Evolutionary conservation across 2,888 invertebrate genomes (phyloP), one percentile per base, ranked within the genome.

Genomic region (Thumatha senex): DNA sequence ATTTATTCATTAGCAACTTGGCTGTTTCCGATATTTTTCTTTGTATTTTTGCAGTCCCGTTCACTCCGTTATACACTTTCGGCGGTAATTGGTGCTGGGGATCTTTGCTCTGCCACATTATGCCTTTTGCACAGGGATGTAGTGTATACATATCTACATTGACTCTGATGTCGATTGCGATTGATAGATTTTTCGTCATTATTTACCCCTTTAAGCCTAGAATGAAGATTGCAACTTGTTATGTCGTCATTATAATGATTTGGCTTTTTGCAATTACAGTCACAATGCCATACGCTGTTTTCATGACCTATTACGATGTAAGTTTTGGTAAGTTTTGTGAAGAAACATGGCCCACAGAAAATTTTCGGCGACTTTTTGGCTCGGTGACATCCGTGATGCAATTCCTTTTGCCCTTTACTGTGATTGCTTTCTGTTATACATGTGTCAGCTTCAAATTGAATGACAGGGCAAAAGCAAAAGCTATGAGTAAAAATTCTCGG

Each of bases 121-220:
- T 98, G 56, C 96, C 99, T 48, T 98, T 96, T 85, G 96, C 98
- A 51, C 98, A 98, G 85, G 98, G 98, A 48, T 96, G 97, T 73
- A 98, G 98, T 80, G 98, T 99, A 65, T 99, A 99, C 93, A 98
- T 99, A 77, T 98, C 98, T 56, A 98, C 99, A 0, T 92, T 99
- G 71, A 99, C 99, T 5, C 93, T 99, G 59, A 99, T 98, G 67
- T 97, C 98, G 63, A 99, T 99, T 70, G 99, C 99, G 45, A 96
- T 99, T 56, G 99, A 99, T 90, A 94, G 99, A 49, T 99, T 98
- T 88, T 96, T 98, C 84, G 98, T 99, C 57, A 99, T 99, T 67
- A 97, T 99, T 60, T 97, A 98, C 82, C 99, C 99, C 0, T 99
- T 98, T 86, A 94, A 95, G 76, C 98, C 97, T 3, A 93, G 98